phyloP scores from a whole-genome alignment of 2,888 invertebrate species.

The Ernsta delagoae region DNA sequence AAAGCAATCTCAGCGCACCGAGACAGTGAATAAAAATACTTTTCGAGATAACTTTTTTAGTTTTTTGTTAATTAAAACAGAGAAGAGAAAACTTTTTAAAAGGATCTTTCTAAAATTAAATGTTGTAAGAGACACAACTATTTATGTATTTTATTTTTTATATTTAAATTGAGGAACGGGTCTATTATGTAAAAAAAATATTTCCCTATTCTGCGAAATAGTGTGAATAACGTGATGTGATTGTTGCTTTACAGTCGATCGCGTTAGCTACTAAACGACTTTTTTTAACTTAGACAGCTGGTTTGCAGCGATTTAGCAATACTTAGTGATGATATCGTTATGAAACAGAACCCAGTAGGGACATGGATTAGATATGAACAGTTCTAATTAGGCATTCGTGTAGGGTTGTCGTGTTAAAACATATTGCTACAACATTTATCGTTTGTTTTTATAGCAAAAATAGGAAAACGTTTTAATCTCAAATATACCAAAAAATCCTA shows the following conservation, averaged over 20 bases:
- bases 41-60: no score
- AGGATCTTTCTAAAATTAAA: background rate
- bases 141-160: background rate
- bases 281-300: constrained; percentile 22
- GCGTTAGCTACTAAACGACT: constrained; percentile 28
- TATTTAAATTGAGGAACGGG: background rate
- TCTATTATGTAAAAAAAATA: constrained; percentile 12
- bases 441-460: no score
- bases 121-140: no score
- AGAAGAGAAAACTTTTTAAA: background rate
- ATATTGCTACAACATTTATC: background rate
- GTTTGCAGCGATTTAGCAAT: constrained; percentile 58
- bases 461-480: no score
- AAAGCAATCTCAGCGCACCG: background rate
- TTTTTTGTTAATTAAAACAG: background rate
- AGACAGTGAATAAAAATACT: no score
- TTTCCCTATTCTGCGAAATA: constrained; percentile 23
- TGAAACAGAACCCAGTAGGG: constrained; percentile 59
- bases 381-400: constrained; percentile 64
- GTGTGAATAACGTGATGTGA: constrained; percentile 16
- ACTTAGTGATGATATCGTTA: constrained; percentile 59
- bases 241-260: constrained; percentile 32
- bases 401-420: constrained; percentile 61
- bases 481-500: no score
- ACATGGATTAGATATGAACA: constrained; percentile 60